Percentiles rank a stretch among this genome's conserved stretches.
phyloP scores from a whole-genome alignment of 2,888 invertebrate species.

The Limnephilus rhombicus region DNA sequence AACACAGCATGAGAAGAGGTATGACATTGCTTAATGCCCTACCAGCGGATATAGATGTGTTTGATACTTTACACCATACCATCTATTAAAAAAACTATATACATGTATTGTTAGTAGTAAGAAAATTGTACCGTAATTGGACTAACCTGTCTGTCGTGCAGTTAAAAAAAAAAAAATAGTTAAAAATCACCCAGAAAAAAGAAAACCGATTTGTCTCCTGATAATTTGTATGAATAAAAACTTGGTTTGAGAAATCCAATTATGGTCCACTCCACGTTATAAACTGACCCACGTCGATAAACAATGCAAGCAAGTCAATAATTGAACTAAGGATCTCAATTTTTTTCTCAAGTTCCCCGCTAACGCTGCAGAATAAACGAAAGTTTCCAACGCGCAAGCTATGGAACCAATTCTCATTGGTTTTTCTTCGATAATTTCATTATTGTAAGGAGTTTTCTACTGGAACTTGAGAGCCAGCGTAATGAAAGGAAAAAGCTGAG shows the following conservation, averaged over 20 bases:
- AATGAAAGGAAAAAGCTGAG: slow-evolving; percentile 4
- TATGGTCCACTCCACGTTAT: neutral
- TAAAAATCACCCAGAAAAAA: no score
- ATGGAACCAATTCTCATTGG: neutral
- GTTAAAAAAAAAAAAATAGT: no score
- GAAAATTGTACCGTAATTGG: no score
- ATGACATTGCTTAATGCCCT: no score
- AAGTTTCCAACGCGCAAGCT: neutral
- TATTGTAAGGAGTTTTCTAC: slow-evolving; percentile 8
- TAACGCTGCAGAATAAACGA: neutral
- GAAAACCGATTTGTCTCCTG: no score
- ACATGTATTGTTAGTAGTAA: no score
- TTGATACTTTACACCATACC: no score
- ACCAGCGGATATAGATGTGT: no score
- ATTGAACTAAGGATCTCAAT: neutral
- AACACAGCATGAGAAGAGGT: no score
- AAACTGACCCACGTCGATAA: neutral
- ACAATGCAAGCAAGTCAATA: slow-evolving; percentile 12
- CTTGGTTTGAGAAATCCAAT: neutral
- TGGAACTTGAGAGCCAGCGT: neutral
- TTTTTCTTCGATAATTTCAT: slow-evolving; percentile 9
- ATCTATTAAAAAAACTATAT: no score
- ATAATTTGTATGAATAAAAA: neutral
- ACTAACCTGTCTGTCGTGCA: no score
- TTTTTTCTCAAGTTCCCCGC: neutral